Base-by-base conservation (phyloP, 2,113 vertebrate genomes). In the Pyxicephalus adspersus region DNA sequence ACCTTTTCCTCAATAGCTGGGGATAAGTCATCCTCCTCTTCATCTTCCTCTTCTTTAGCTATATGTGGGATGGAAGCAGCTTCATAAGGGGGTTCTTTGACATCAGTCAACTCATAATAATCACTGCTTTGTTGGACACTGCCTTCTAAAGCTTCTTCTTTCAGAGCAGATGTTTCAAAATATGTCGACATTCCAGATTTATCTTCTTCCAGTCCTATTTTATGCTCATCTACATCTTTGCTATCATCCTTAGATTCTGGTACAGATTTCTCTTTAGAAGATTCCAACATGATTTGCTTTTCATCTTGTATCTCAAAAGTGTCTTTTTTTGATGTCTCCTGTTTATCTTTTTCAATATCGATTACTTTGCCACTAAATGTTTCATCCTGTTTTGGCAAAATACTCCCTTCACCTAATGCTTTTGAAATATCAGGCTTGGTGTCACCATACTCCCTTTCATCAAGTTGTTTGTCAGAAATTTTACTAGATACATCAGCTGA, bases 171-270 rank as follows among this genome's bases (percentile, higher is more conserved):
- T 22, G 98, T 99, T 92, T 99, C 98, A 91, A 99, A 99, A 89
- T 99, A 99, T 67, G 96, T 97, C 0, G 97, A 99, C 96, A 98
- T 98, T 80, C 96, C 98, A 8, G 97, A 98, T 72, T 91, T 94
- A 88, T 98, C 97, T 80, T 87, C 95, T 87, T 90, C 88, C 34
- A 88, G 78, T 23, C 88, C 85, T 72, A 93, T 84, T 83, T 86
- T 86, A 31, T 57, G 38, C 51, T 88, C 84, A 77, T 72, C 50
- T 50, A 84, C 23, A 50, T 28, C 29, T 57, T 66, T 86, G 52
- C 80, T 87, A 17, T 83, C 61, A 55, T 83, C 82, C 50, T 15
- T 23, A 68, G 82, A 85, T 83, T 85, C 88, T 83, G 82, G 87
- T 77, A 78, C 15, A 81, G 58, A 57, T 83, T 89, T 89, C 64